phyloP scores from a whole-genome alignment of 2,888 invertebrate genomes.

The Pseudococcus viburni region DNA sequence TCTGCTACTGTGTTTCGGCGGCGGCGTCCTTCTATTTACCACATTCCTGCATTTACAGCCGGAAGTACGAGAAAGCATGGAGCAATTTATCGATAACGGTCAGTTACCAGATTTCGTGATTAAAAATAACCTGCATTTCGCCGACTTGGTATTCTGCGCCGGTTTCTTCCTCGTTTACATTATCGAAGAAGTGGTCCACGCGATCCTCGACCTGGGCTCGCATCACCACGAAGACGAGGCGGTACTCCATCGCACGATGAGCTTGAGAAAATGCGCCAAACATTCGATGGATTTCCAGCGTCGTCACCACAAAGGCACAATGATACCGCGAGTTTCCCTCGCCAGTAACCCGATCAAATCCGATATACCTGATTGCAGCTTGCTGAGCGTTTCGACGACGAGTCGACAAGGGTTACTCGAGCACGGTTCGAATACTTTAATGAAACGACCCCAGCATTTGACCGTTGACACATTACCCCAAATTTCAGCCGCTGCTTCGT shows the following conservation, averaged over 20 bases:
- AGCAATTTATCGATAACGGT: conserved; percentile 72
- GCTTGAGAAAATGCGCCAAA: conserved; percentile 73
- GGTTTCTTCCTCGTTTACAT: conserved; percentile 79
- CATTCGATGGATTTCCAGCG: conserved; percentile 46
- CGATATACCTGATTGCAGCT: conserved; percentile 64
- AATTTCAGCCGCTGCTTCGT: conserved; percentile 48
- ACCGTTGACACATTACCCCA: conserved; percentile 66
- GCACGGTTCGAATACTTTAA: conserved; percentile 67
- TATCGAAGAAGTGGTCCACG: conserved; percentile 77
- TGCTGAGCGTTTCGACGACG: conserved; percentile 68
- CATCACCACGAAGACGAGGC: conserved; percentile 71
- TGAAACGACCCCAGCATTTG: conserved; percentile 66
- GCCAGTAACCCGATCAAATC: conserved; percentile 66
- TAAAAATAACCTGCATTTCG: conserved; percentile 73
- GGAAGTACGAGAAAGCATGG: conserved; percentile 77
- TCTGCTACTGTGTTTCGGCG: conserved; percentile 77
- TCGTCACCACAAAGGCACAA: conserved; percentile 66
- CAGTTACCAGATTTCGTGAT: conserved; percentile 71
- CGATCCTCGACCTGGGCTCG: conserved; percentile 72
- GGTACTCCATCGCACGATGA: conserved; percentile 74
- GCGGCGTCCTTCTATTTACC: conserved; percentile 78
- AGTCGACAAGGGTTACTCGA: conserved; percentile 70
- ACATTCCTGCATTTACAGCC: conserved; percentile 79
- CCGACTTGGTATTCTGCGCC: conserved; percentile 76
- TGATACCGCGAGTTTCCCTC: conserved; percentile 70